Evolutionary conservation across 53 echinoderm and acorn worm species (phyloP).

Genomic region (Glandiceps talaboti): DNA sequence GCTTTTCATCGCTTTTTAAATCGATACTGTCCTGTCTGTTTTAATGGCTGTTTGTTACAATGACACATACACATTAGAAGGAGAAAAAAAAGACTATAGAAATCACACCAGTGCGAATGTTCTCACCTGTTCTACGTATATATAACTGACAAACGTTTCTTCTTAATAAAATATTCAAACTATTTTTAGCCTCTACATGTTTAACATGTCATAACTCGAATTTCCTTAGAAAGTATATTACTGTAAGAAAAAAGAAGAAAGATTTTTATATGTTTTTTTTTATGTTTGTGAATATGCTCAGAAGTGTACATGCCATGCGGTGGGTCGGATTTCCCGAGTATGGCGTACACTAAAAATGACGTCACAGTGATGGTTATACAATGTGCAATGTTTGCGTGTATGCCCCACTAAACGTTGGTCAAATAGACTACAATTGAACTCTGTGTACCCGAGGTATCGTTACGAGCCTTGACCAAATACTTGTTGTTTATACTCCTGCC

Average conservation of each 20-base stretch:
- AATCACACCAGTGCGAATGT: background rate
- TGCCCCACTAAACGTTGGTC: constrained; percentile 1
- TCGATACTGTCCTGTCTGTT: background rate
- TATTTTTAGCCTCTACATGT: too few species aligned
- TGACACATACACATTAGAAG: background rate
- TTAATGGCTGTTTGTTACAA: background rate
- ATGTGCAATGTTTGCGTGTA: background rate
- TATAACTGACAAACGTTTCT: too few species aligned
- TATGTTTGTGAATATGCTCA: too few species aligned
- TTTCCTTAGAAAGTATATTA: too few species aligned
- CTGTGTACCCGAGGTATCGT: background rate
- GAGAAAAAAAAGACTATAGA: background rate
- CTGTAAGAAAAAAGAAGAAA: too few species aligned
- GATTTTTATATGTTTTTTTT: too few species aligned
- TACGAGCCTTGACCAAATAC: background rate
- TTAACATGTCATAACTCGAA: too few species aligned
- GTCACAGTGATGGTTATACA: background rate
- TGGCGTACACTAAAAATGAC: too few species aligned
- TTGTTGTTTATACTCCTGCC: background rate
- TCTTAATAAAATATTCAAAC: too few species aligned
- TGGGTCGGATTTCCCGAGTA: too few species aligned
- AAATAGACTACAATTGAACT: background rate
- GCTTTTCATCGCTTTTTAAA: background rate
- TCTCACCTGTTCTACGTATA: background rate
- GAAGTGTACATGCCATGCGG: too few species aligned